A percentile compares a stretch with the other conserved stretches of the same genome.
These are phyloP conservation scores for Drosophila picticornis DNA, from an alignment of 2,888 invertebrate genomes.

Conservation along the genomic window DNA sequence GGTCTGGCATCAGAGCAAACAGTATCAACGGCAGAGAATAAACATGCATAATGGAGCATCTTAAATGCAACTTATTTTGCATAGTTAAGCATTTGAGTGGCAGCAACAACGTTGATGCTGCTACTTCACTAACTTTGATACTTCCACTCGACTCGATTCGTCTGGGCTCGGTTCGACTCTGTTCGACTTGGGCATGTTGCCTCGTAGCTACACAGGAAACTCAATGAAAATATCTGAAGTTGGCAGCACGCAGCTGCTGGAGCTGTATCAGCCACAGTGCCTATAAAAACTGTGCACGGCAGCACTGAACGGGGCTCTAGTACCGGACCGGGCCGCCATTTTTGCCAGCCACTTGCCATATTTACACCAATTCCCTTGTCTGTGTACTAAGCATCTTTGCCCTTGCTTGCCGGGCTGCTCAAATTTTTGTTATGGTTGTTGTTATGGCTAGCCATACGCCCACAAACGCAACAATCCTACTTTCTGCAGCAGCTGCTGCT, in stretches of 20 bases:
- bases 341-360: conserved; percentile 73
- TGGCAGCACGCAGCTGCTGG: conserved; percentile 49
- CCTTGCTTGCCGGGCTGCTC: conserved; percentile 20
- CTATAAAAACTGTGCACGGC: conserved; percentile 62
- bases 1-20: conserved; percentile 40
- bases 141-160: conserved; percentile 76
- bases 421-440: conserved; percentile 9
- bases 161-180: conserved; percentile 48
- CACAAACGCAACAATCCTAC: conserved; percentile 48
- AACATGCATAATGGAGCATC: conserved; percentile 83
- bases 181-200: conserved; percentile 30
- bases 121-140: conserved; percentile 78
- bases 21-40: conserved; percentile 77
- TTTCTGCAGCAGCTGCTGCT: conserved; percentile 22
- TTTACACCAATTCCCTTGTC: conserved; percentile 77
- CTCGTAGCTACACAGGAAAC: conserved; percentile 62
- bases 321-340: conserved; percentile 33
- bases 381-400: conserved; percentile 61
- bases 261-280: conserved; percentile 53
- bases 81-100: conserved; percentile 82
- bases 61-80: conserved; percentile 83
- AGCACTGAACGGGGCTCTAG: conserved; percentile 18
- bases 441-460: conserved; percentile 39
- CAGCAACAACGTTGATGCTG: conserved; percentile 50
- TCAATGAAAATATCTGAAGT: conserved; percentile 78